Percentiles rank a stretch among this genome's conserved stretches.
phyloP scores from a whole-genome alignment of 2,888 invertebrate species.

The Pseudococcus jackbeardsleyi region DNA sequence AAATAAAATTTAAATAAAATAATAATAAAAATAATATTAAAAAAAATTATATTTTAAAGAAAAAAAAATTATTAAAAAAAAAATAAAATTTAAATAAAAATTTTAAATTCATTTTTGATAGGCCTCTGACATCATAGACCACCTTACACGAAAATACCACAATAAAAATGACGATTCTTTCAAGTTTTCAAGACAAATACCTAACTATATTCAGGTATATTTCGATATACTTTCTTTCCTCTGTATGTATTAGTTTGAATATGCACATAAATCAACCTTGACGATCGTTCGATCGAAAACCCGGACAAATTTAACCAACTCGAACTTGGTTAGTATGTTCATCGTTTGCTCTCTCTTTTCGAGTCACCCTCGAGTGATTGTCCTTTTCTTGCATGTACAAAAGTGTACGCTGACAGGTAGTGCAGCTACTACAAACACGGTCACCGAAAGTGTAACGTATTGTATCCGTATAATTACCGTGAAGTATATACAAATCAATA shows the following conservation, averaged over 20 bases:
- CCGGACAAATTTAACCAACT: background rate
- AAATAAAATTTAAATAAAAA: too few species aligned
- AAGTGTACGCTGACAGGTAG: background rate
- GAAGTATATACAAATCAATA: conserved; percentile 2
- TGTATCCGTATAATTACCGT: conserved; percentile 10
- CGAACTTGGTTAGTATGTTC: conserved; percentile 10
- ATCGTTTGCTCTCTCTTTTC: background rate
- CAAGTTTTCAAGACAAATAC: too few species aligned
- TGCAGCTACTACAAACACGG: background rate
- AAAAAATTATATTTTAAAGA: too few species aligned
- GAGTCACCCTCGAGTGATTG: conserved; percentile 38
- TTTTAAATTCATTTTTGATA: too few species aligned
- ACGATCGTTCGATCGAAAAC: conserved; percentile 10
- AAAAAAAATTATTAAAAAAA: too few species aligned
- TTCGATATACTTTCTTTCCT: background rate
- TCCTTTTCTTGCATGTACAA: background rate
- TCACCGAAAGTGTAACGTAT: background rate
- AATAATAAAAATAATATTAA: too few species aligned
- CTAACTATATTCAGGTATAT: too few species aligned
- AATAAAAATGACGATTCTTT: background rate
- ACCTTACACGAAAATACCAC: background rate
- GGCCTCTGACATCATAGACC: too few species aligned
- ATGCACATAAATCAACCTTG: background rate
- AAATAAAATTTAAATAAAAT: too few species aligned
- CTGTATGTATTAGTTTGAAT: background rate